Evolutionary conservation across 2,888 invertebrate genomes (phyloP), one percentile per base, ranked within the genome.

Genomic region (Heliothis peltigera): DNA sequence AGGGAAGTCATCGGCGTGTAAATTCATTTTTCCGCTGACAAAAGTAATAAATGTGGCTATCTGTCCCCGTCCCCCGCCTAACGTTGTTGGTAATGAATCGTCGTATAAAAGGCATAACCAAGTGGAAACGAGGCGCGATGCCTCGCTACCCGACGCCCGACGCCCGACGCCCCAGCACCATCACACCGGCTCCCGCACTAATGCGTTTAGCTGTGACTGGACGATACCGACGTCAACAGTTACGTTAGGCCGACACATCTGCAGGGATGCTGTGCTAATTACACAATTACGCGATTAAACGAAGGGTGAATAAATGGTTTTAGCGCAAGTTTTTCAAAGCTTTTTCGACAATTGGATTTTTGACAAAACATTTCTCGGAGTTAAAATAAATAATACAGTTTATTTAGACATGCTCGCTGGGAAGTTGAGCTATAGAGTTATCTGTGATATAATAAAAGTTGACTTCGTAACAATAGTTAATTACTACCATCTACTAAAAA

Each of bases 11-110:
- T 88, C 85, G 89, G 83, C 84, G 91, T 88, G 91, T 88, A 87
- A 92, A 93, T 91, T 92, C 92, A 93, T 93, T 94, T 94, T 94
- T 93, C 92, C 91, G 94, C 94, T 93, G 94, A 94, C 94, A 94
- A 94, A 92, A 94, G 94, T 91, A 92, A 94, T 94, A 94, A 94
- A 93, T 91, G 92, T 87, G 89, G 86, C 92, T 93, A 94, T 94
- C 93, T 93, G 92, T 93, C 86, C 87, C 84, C 87, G 86, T 88
- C 92, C 91, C 92, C 89, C 85, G 78, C 87, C 86, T 84, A 86
- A 83, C 88, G 86, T 83, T 84, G 86, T 80, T 83, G 87, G 91
- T 94, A 94, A 95, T 95, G 94, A 95, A 95, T 94, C 94, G 93
- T 90, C 89, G 88, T 86, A 93, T 93, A 94, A 94, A 94, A 92